Evolutionary conservation across 2,797 vertebrate species (phyloP).

Genomic region (Coracias cyanogaster): DNA sequence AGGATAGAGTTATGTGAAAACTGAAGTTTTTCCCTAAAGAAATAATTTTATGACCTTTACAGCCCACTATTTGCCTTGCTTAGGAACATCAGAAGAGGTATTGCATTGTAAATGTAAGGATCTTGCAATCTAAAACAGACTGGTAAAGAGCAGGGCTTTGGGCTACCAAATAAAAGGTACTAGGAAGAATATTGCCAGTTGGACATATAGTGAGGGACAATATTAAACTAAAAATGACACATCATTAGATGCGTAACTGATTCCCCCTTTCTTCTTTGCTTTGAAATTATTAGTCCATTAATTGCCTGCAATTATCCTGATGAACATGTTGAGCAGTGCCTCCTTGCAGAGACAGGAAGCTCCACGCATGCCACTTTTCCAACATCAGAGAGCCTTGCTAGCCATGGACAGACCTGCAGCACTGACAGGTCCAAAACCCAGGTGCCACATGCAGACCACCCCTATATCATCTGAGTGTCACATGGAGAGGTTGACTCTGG

Average conservation of each 20-base stretch:
- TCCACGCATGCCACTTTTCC: accelerated
- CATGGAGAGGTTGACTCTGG: accelerated
- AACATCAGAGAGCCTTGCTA: not conserved
- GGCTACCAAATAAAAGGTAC: not conserved
- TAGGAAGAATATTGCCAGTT: not conserved
- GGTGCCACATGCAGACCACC: not conserved
- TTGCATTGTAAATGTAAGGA: not conserved
- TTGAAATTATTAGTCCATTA: not conserved
- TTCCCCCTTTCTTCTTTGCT: not conserved
- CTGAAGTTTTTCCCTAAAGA: not conserved
- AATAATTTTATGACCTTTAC: not conserved
- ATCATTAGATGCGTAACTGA: not conserved
- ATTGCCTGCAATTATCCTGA: not conserved
- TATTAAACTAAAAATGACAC: not conserved
- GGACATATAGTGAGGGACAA: not conserved
- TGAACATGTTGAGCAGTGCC: accelerated
- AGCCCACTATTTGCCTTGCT: not conserved
- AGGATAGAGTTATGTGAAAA: not conserved
- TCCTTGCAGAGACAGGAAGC: not conserved
- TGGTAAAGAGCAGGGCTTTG: not conserved
- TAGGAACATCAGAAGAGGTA: not conserved
- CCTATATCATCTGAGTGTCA: accelerated
- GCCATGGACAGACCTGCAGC: not conserved
- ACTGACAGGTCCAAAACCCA: not conserved
- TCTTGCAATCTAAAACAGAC: not conserved